A percentile compares a stretch with the other conserved stretches of the same genome.
phyloP scores from a whole-genome alignment of 1,140 invertebrate species.

The silkworm (Bombyx mori) region DNA sequence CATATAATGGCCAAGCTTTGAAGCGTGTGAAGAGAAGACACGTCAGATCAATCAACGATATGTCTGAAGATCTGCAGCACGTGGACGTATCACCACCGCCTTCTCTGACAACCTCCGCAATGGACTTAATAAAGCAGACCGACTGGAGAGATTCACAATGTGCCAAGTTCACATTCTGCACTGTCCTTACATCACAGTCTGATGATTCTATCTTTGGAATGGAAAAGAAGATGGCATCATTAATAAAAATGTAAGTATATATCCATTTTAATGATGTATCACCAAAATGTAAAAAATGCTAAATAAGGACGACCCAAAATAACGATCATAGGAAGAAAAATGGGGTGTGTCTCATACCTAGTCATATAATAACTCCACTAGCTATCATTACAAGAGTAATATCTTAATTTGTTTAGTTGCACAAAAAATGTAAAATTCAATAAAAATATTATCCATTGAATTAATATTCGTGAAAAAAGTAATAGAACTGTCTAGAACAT shows the following conservation, averaged over 20 bases:
- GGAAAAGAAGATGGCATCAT: slow-evolving; percentile 83
- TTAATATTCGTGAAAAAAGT: too few relatives aligned
- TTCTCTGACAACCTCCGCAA: slow-evolving; percentile 41
- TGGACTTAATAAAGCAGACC: slow-evolving; percentile 59
- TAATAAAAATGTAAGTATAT: slow-evolving; percentile 79
- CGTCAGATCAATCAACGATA: slow-evolving; percentile 46
- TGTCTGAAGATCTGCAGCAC: slow-evolving; percentile 69
- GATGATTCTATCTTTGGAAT: slow-evolving; percentile 77
- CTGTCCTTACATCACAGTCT: slow-evolving; percentile 77
- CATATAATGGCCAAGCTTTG: slow-evolving; percentile 24
- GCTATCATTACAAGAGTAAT: too few relatives aligned
- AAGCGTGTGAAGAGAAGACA: slow-evolving; percentile 37
- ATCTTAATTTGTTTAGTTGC: too few relatives aligned
- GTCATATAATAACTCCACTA: too few relatives aligned
- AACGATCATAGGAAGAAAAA: too few relatives aligned
- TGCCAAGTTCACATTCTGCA: slow-evolving; percentile 82
- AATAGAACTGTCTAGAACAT: too few relatives aligned
- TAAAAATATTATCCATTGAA: too few relatives aligned
- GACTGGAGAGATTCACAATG: slow-evolving; percentile 82
- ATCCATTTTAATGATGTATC: not conserved
- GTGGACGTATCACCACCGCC: slow-evolving; percentile 66
- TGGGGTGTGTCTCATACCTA: too few relatives aligned
- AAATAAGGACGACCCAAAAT: too few relatives aligned
- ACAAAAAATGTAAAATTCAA: too few relatives aligned
- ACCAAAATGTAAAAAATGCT: too few relatives aligned